These are phyloP conservation scores for Aptenodytes patagonicus DNA, from an alignment of 2,113 vertebrate genomes.

Conservation along the genomic window DNA sequence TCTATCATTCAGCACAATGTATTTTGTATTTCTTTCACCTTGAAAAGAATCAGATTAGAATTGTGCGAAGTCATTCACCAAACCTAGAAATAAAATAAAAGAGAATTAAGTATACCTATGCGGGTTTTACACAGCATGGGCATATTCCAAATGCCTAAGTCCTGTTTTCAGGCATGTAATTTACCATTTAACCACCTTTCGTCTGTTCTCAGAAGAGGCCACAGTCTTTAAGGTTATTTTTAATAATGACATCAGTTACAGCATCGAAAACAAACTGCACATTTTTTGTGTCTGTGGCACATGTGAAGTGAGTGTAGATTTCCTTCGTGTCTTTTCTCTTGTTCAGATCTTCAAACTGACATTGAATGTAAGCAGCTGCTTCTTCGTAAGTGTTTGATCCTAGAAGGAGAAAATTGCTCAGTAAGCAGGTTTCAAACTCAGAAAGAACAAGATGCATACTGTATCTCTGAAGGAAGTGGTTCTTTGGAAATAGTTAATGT, in stretches of 20 bases:
- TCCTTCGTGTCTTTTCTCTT: conserved; percentile 98
- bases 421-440: neutral
- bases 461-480: neutral
- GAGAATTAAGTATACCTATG: conserved; percentile 62
- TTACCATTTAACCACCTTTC: conserved; percentile 48
- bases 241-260: conserved; percentile 99
- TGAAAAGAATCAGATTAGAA: conserved; percentile 69
- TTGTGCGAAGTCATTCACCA: conserved; percentile 63
- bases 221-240: conserved; percentile 99
- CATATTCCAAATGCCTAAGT: conserved; percentile 42
- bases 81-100: conserved; percentile 65
- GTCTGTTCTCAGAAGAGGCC: conserved; percentile 87
- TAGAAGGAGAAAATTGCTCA: conserved; percentile 44
- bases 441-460: neutral
- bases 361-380: conserved; percentile 96
- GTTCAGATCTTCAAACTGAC: conserved; percentile 98
- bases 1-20: conserved; percentile 74
- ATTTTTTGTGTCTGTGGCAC: conserved; percentile 98
- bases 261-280: conserved; percentile 99
- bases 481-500: neutral
- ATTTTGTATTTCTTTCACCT: conserved; percentile 63
- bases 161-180: conserved; percentile 38
- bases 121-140: conserved; percentile 63
- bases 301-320: conserved; percentile 99
- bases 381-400: conserved; percentile 98